A percentile compares a stretch with the other conserved stretches of the same genome.
Conservation (phyloP, 2,797 vertebrate species). For the Halcyon smyrnensis region DNA sequence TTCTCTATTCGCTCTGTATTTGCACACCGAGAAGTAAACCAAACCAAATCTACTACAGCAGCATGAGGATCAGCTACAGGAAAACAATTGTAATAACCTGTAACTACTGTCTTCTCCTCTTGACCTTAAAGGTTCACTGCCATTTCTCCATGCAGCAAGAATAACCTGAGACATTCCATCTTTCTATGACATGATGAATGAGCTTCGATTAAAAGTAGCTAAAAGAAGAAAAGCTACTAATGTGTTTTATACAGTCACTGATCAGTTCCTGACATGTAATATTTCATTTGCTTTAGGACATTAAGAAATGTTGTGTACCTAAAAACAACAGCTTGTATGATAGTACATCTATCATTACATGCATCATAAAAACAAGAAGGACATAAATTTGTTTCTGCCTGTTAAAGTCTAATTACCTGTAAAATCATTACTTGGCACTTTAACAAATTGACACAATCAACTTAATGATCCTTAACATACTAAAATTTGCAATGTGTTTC, state of each 20-base stretch:
- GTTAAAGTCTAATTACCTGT: slow-evolving; percentile 82
- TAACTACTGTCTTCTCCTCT: slow-evolving; percentile 66
- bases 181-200: slow-evolving; percentile 74
- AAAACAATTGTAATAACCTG: slow-evolving; percentile 70
- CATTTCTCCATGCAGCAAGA: slow-evolving; percentile 63
- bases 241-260: slow-evolving; percentile 80
- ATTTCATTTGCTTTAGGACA: slow-evolving; percentile 78
- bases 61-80: neutral
- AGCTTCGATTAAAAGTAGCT: slow-evolving; percentile 74
- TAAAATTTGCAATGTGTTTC: slow-evolving; percentile 65
- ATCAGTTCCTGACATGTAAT: slow-evolving; percentile 78
- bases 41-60: neutral
- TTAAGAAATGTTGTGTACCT: slow-evolving; percentile 75
- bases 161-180: slow-evolving; percentile 70
- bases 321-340: slow-evolving; percentile 75
- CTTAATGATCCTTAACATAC: slow-evolving; percentile 74
- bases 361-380: slow-evolving; percentile 74
- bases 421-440: slow-evolving; percentile 81
- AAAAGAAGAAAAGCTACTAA: slow-evolving; percentile 78
- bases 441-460: slow-evolving; percentile 78
- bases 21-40: neutral
- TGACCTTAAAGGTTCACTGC: slow-evolving; percentile 68
- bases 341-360: slow-evolving; percentile 72
- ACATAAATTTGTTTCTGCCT: slow-evolving; percentile 77
- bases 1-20: neutral